Base-by-base conservation (phyloP, 2,113 vertebrate genomes). In the Passerina amoena region DNA sequence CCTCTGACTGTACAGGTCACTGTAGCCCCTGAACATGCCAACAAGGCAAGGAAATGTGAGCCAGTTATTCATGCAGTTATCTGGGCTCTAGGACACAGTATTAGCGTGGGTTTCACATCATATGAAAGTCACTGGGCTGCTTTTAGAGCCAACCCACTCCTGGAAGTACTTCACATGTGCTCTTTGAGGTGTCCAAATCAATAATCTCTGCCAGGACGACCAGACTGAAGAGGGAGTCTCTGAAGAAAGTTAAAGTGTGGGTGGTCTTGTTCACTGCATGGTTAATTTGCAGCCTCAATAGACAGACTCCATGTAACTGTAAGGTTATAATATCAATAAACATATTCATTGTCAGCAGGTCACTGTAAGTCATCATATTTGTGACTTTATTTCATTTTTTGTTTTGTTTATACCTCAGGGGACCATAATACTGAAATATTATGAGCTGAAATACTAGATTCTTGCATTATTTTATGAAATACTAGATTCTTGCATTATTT, bases 401-500 rank as follows among this genome's bases (percentile, higher is more conserved):
- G n/a, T 38, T 72, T 83, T 90, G 40, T 82, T 94, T 86, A 70
- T 87, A 68, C 56, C 82, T 78, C 71, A 78, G 56, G 82, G 47
- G 60, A 50, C 9, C 17, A 4, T 77, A 88, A 28, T 59, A 37
- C 45, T 40, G 30, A 47, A 63, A 78, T 61, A 16, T 53, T 77
- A 64, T 38, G 38, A 91, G 51, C 40, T 79, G 77, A 82, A 91
- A 80, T 85, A 44, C 84, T 83, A 77, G 57, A 40, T 87, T 77
- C 40, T 78, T 78, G 66, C 42, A 64, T 96, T 92, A 71, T 88
- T 97, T 95, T 94, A 16, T 63, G 70, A 70, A 90, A 66, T 42
- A 45, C 21, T 72, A 77, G 57, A 40, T 87, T 77, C 40, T 78
- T 78, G 66, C 42, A 64, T 96, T 92, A 71, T 88, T 97, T 95